Percentiles rank a stretch among this genome's conserved stretches.
Evolutionary conservation across 2,113 vertebrate species (phyloP).

Genomic region (Psettodes erumei): DNA sequence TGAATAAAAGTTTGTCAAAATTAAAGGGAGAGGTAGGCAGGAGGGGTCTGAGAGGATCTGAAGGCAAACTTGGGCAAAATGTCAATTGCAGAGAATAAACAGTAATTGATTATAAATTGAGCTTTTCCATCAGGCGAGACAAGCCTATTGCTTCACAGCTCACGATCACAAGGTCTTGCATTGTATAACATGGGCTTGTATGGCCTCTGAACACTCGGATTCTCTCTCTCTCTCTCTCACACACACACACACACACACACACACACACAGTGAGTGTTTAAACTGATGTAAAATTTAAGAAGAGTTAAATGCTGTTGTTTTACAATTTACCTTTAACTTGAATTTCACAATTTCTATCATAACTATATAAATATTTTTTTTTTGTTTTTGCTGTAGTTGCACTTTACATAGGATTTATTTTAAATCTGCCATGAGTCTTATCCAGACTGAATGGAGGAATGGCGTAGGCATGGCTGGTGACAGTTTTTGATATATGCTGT

Average conservation of each 20-base stretch:
- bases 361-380: slow-evolving; percentile 6
- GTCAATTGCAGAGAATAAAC: slow-evolving; percentile 24
- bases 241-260: slow-evolving; percentile 13
- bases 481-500: background rate
- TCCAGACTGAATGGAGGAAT: background rate
- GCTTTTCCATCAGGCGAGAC: slow-evolving; percentile 36
- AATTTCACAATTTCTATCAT: background rate
- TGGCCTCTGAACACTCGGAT: slow-evolving; percentile 46
- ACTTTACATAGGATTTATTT: background rate
- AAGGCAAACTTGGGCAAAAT: background rate
- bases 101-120: slow-evolving; percentile 36
- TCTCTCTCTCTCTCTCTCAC: background rate
- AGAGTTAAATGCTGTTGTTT: background rate
- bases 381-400: background rate
- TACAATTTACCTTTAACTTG: background rate
- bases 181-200: slow-evolving; percentile 59
- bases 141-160: slow-evolving; percentile 40
- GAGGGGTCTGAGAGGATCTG: background rate
- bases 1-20: background rate
- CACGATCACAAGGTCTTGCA: slow-evolving; percentile 53
- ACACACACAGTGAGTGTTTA: slow-evolving; percentile 1
- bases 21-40: background rate
- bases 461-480: background rate
- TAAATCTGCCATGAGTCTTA: background rate
- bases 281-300: background rate